A percentile compares a stretch with the other conserved stretches of the same genome.
Conservation (phyloP, 2,113 vertebrate genomes). For the Ardeotis arabs region DNA sequence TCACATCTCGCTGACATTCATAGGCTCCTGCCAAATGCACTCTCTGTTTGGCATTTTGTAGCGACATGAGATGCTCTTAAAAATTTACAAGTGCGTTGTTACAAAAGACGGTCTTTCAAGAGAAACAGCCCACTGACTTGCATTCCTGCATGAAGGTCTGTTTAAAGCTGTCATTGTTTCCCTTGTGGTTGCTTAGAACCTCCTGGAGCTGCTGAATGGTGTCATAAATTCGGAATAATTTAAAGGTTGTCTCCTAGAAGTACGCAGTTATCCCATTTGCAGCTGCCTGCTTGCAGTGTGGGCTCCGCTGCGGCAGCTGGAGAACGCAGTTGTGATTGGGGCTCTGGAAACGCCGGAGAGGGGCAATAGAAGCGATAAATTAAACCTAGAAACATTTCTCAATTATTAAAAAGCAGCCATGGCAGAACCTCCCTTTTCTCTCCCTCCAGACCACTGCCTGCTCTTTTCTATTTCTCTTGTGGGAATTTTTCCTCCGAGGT, state of each 20-base stretch:
- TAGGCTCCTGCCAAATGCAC: not conserved
- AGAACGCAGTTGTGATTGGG: not conserved
- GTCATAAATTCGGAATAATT: not conserved
- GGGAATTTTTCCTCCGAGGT: not conserved
- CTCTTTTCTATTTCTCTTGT: not conserved
- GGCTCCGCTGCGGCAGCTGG: fast-evolving
- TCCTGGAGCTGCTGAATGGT: not conserved
- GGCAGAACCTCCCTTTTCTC: not conserved
- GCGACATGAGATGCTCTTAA: not conserved
- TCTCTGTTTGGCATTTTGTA: not conserved
- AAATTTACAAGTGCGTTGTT: not conserved
- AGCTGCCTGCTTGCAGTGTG: not conserved
- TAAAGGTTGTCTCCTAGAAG: not conserved
- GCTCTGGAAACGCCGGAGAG: not conserved
- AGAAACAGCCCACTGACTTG: not conserved
- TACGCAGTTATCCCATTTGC: not conserved
- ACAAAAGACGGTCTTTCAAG: not conserved
- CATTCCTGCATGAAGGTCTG: not conserved
- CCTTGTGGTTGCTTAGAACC: not conserved
- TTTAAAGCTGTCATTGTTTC: not conserved
- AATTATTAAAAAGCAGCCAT: not conserved
- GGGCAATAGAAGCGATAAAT: not conserved
- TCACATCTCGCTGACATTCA: not conserved
- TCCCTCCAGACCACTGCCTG: not conserved
- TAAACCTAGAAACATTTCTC: not conserved